Conservation (phyloP, 2,888 invertebrate species). For the Tetheella fluctuosa region DNA sequence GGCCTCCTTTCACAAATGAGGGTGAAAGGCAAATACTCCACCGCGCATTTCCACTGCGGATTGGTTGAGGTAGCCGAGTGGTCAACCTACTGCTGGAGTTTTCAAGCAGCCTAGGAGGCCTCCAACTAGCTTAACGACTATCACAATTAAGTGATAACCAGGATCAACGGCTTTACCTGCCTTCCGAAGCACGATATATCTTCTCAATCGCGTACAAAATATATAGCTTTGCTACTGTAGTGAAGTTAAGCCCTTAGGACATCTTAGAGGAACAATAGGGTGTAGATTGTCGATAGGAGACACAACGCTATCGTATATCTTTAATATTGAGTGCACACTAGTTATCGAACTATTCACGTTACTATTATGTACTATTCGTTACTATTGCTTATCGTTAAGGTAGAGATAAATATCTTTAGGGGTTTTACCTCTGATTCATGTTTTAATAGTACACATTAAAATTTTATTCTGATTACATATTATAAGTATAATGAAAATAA, state of each 20-base stretch:
- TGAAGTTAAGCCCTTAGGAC: slow-evolving; percentile 24
- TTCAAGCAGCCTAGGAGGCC: too few species aligned
- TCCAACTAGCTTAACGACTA: too few species aligned
- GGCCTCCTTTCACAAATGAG: too few species aligned
- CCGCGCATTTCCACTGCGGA: too few species aligned
- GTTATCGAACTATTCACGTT: slow-evolving; percentile 13
- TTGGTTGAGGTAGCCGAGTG: too few species aligned
- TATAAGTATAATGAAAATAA: not conserved
- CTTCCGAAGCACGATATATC: too few species aligned
- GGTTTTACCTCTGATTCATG: not conserved
- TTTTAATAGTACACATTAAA: not conserved
- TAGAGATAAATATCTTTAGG: not conserved
- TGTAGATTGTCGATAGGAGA: slow-evolving; percentile 52
- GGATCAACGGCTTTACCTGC: too few species aligned
- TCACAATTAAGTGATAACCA: too few species aligned
- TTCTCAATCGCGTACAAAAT: not conserved
- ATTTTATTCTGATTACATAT: too few species aligned
- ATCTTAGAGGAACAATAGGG: slow-evolving; percentile 47
- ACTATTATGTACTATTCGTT: not conserved
- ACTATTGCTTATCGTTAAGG: not conserved
- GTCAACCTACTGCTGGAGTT: too few species aligned
- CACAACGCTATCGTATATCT: slow-evolving; percentile 49
- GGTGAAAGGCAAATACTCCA: too few species aligned
- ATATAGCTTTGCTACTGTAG: slow-evolving; percentile 15
- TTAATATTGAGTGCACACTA: slow-evolving; percentile 39